A percentile compares a stretch with the other conserved stretches of the same genome.
Conservation (phyloP, 2,888 invertebrate genomes). For the Geophilus truncorum region DNA sequence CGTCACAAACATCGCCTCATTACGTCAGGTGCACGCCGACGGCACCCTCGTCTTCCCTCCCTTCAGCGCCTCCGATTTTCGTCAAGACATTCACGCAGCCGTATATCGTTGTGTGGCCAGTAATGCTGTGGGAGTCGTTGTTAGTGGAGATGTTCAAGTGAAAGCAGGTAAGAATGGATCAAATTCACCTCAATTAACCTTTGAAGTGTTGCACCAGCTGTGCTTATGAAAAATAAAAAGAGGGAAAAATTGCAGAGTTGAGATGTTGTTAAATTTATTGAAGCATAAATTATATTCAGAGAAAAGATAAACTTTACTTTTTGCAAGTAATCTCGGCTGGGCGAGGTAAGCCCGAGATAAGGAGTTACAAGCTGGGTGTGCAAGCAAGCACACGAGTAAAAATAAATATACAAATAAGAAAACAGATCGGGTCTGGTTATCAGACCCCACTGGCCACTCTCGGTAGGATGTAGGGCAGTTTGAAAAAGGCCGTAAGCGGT, state of each 20-base stretch:
- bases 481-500: slow-evolving; percentile 24
- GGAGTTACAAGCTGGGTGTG: neutral
- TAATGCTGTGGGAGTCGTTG: slow-evolving; percentile 34
- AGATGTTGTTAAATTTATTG: slow-evolving; percentile 3
- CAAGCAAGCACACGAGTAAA: neutral
- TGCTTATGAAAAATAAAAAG: neutral
- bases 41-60: slow-evolving; percentile 35
- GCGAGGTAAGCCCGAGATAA: neutral
- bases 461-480: neutral
- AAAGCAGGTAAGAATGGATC: slow-evolving; percentile 33
- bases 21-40: slow-evolving; percentile 33
- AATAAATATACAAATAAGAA: neutral
- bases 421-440: neutral
- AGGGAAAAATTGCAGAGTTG: neutral
- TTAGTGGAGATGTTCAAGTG: slow-evolving; percentile 35
- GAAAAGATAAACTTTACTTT: neutral
- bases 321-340: neutral
- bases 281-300: neutral
- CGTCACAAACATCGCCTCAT: slow-evolving; percentile 28
- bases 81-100: slow-evolving; percentile 34
- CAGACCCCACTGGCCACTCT: neutral
- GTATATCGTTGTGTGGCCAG: slow-evolving; percentile 31
- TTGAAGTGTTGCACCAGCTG: neutral
- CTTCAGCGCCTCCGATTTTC: slow-evolving; percentile 30
- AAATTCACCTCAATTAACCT: slow-evolving; percentile 18